Base-by-base conservation (phyloP, 2,888 invertebrate genomes). In the Quadriops clusia region DNA sequence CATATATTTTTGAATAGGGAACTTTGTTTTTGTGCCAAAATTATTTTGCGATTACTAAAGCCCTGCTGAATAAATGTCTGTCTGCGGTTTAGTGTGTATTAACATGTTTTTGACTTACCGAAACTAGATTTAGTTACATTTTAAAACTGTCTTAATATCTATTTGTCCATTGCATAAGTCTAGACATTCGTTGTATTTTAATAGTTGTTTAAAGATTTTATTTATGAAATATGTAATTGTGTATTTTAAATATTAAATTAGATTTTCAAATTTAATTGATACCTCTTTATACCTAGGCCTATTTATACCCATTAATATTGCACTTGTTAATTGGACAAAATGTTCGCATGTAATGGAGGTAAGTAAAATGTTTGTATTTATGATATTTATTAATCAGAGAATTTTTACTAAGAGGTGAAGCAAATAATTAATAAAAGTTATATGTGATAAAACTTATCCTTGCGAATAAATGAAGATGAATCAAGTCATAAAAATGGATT, bases 111-210 rank as follows among this genome's bases (percentile, higher is more conserved):
- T 30, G 39, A 34, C 39, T 30, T 34, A 36, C 28, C 31, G 28
- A 37, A 32, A 25, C 10, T 13, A 33, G n/a, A 28, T 14, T 7
- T 7, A 26, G 16, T n/a, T n/a, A 10, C 11, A n/a, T 14, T 16
- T 39, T 42, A 38, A 36, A 41, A 40, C 35, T 41, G 37, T 46
- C 42, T 45, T 42, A 46, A 47, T 51, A 50, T 41, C 52, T 52
- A 51, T 50, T 51, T 53, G 50, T 51, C 51, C 50, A 49, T 50
- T 48, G 49, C 48, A 45, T 49, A 47, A 30, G 30, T 41, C 42
- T 47, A 50, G 49, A 47, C 45, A 49, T 50, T 48, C 46, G 47
- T 51, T 53, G 49, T 49, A 50, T 46, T 51, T 51, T 43, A 47
- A 44, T 50, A 51, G 50, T 51, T 49, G 49, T 50, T 53, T 48